Conservation (phyloP, 2,888 invertebrate genomes). For the Xestia c-nigrum region DNA sequence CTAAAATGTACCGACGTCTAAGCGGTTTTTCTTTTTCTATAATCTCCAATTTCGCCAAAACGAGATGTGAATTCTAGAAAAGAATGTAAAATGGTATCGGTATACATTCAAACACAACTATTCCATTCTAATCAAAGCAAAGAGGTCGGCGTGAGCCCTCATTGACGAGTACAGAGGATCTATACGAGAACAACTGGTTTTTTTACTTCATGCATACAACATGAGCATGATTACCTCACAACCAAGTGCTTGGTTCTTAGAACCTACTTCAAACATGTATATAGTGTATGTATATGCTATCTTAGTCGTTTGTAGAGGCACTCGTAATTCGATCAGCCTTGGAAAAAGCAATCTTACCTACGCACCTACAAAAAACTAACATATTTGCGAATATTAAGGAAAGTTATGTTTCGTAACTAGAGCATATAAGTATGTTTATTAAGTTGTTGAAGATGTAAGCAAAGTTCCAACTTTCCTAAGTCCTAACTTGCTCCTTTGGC, state of each 20-base stretch:
- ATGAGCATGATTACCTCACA: slow-evolving; percentile 59
- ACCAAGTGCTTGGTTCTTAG: slow-evolving; percentile 45
- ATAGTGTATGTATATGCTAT: slow-evolving; percentile 24
- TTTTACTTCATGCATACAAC: slow-evolving; percentile 60
- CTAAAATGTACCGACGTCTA: not conserved
- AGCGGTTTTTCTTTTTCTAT: not conserved
- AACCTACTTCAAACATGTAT: slow-evolving; percentile 26
- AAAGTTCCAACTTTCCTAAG: not conserved
- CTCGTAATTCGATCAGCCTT: slow-evolving; percentile 39
- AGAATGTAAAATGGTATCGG: slow-evolving; percentile 9
- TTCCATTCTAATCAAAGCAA: slow-evolving; percentile 53
- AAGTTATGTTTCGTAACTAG: slow-evolving; percentile 12
- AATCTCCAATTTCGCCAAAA: not conserved
- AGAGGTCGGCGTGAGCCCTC: slow-evolving; percentile 20
- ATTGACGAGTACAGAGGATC: slow-evolving; percentile 32
- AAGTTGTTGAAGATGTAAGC: slow-evolving; percentile 15
- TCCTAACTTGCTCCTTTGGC: slow-evolving; percentile 20
- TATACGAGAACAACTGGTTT: slow-evolving; percentile 32
- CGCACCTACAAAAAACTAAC: slow-evolving; percentile 25
- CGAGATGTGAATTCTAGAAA: slow-evolving; percentile 15
- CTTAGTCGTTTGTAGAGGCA: slow-evolving; percentile 25
- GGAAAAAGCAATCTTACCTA: slow-evolving; percentile 20
- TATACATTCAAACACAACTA: slow-evolving; percentile 38
- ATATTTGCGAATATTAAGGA: slow-evolving; percentile 21
- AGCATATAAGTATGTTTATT: slow-evolving; percentile 2